phyloP scores from a whole-genome alignment of 1,140 invertebrate genomes.

The Micrasema minimum region DNA sequence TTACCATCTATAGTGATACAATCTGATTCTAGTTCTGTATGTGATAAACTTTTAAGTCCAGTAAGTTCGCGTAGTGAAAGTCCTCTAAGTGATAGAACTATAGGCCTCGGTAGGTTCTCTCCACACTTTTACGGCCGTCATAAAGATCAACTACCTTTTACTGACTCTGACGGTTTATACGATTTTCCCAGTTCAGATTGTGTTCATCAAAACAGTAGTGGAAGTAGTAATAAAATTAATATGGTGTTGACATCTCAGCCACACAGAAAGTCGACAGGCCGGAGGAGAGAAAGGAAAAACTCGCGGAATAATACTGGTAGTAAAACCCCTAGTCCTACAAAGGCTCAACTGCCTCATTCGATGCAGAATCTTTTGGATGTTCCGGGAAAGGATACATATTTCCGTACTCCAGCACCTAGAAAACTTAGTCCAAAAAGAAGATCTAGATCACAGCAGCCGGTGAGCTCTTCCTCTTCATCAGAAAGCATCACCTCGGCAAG shows the following conservation, averaged over 20 bases:
- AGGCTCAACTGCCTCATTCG: conserved; percentile 65
- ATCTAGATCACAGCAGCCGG: conserved; percentile 58
- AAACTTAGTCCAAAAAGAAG: conserved; percentile 66
- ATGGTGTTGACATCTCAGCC: conserved; percentile 55
- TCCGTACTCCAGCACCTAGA: conserved; percentile 57
- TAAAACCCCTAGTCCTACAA: conserved; percentile 64
- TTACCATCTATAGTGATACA: conserved; percentile 74
- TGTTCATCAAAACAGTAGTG: conserved; percentile 60
- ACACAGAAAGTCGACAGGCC: conserved; percentile 67
- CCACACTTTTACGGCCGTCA: conserved; percentile 75
- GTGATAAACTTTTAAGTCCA: conserved; percentile 72
- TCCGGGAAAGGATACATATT: conserved; percentile 55
- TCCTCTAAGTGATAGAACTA: conserved; percentile 76
- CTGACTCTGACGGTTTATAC: conserved; percentile 80
- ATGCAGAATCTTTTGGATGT: conserved; percentile 66
- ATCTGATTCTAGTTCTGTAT: conserved; percentile 59
- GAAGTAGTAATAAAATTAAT: conserved; percentile 59
- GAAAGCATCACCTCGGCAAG: conserved; percentile 64
- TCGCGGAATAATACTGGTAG: conserved; percentile 61
- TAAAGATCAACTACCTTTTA: conserved; percentile 72
- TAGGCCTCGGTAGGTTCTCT: conserved; percentile 71
- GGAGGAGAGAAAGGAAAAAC: conserved; percentile 64
- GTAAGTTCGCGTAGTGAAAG: conserved; percentile 82
- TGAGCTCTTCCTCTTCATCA: conserved; percentile 66
- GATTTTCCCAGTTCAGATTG: conserved; percentile 81